Percentiles rank a stretch among this genome's conserved stretches.
phyloP scores from a whole-genome alignment of 2,797 vertebrate species.

The Ambastaia sidthimunki region DNA sequence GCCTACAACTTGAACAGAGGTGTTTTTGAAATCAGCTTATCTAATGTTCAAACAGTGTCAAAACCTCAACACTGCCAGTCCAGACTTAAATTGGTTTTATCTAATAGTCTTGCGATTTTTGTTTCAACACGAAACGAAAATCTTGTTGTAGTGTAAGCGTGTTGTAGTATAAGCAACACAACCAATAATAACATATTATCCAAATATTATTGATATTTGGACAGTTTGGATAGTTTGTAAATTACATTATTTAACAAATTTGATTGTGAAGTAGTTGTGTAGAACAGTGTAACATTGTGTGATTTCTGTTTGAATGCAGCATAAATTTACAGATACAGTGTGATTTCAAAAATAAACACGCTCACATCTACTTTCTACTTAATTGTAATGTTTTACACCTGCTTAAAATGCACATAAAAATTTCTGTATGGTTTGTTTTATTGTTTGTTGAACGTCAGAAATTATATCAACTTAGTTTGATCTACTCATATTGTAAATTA shows the following conservation, averaged over 20 bases:
- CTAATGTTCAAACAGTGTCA: too few relatives aligned
- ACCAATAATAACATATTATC: background rate
- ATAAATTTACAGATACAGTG: background rate
- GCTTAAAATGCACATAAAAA: background rate
- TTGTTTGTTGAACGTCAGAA: background rate
- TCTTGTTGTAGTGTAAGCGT: too few relatives aligned
- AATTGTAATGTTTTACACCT: background rate
- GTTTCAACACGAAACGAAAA: conserved; percentile 1
- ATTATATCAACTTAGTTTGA: background rate
- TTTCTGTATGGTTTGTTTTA: background rate
- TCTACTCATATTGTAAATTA: too few relatives aligned
- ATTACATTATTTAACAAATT: background rate
- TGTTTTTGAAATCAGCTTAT: too few relatives aligned
- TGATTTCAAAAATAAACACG: background rate
- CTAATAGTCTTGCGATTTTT: background rate
- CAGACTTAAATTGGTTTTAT: too few relatives aligned
- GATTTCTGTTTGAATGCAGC: background rate
- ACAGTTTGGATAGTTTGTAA: background rate
- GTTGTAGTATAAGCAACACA: background rate
- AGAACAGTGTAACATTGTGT: background rate
- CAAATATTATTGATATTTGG: too few relatives aligned
- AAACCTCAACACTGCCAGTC: too few relatives aligned
- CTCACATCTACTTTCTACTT: background rate
- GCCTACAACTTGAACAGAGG: too few relatives aligned
- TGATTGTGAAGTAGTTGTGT: background rate